A percentile compares a stretch with the other conserved stretches of the same genome.
These are phyloP conservation scores for Lordiphosa fenestrarum DNA, from an alignment of 2,888 invertebrate genomes.

Conservation along the genomic window DNA sequence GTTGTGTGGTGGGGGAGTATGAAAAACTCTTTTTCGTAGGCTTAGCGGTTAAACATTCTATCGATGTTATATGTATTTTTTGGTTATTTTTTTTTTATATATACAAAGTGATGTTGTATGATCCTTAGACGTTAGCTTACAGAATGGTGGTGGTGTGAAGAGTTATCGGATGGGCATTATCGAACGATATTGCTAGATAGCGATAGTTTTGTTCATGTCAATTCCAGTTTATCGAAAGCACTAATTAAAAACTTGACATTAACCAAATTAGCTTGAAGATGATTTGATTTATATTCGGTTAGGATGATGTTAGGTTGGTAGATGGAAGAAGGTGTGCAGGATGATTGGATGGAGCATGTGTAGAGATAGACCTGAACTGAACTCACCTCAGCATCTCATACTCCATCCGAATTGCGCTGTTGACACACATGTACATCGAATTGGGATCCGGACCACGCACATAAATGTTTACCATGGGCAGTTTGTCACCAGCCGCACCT, in stretches of 20 bases:
- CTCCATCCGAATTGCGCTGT: slow-evolving; percentile 85
- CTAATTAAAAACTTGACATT: slow-evolving; percentile 63
- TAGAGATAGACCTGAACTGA: not conserved
- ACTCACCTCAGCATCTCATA: slow-evolving; percentile 81
- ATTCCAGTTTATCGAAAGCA: slow-evolving; percentile 66
- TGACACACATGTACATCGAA: slow-evolving; percentile 84
- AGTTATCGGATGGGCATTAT: slow-evolving; percentile 19
- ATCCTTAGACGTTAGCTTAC: slow-evolving; percentile 55
- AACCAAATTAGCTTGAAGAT: slow-evolving; percentile 27
- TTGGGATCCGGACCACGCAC: slow-evolving; percentile 83
- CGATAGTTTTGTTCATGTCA: slow-evolving; percentile 51
- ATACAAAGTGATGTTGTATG: slow-evolving; percentile 40
- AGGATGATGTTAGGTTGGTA: slow-evolving; percentile 16
- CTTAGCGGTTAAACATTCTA: slow-evolving; percentile 15
- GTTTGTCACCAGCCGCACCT: slow-evolving; percentile 79
- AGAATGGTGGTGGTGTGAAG: slow-evolving; percentile 44
- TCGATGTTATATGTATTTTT: slow-evolving; percentile 1
- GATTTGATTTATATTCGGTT: slow-evolving; percentile 13
- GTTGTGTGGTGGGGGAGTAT: slow-evolving; percentile 13
- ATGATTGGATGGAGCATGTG: slow-evolving; percentile 8
- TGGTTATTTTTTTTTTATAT: slow-evolving; percentile 34
- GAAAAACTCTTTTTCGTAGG: slow-evolving; percentile 31
- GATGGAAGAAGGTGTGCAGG: slow-evolving; percentile 2
- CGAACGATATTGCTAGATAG: slow-evolving; percentile 41
- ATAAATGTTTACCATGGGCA: slow-evolving; percentile 84